phyloP scores from a whole-genome alignment of 2,113 vertebrate species.

The Stigmatopora nigra region DNA sequence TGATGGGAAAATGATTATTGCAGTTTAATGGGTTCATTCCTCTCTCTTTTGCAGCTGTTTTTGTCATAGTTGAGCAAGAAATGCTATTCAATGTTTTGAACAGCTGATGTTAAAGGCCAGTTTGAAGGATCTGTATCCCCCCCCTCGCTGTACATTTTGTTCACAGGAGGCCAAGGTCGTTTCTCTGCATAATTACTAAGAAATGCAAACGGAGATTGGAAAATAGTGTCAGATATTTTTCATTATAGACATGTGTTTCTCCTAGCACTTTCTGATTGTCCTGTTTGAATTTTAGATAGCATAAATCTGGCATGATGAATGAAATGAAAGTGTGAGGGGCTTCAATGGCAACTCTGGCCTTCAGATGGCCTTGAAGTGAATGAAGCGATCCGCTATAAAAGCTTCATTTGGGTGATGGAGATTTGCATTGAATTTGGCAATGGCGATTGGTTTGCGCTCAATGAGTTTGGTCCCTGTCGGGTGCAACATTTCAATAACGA shows the following conservation, averaged over 20 bases:
- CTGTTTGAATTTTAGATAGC: slow-evolving; percentile 23
- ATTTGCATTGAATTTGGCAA: slow-evolving; percentile 6
- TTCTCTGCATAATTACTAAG: background rate
- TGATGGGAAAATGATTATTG: too few relatives aligned
- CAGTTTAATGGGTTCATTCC: too few relatives aligned
- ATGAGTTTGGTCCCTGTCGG: background rate
- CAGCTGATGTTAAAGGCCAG: background rate
- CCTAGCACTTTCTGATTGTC: slow-evolving; percentile 18
- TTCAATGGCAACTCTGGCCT: slow-evolving; percentile 5
- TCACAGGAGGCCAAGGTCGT: background rate
- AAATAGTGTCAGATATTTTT: background rate
- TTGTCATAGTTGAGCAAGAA: too few relatives aligned
- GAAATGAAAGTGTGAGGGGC: slow-evolving; percentile 7
- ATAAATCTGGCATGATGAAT: slow-evolving; percentile 15
- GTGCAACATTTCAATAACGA: slow-evolving; percentile 19
- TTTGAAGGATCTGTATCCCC: background rate
- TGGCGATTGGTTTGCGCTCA: slow-evolving; percentile 19
- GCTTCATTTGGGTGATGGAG: slow-evolving; percentile 29
- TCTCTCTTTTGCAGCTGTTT: too few relatives aligned
- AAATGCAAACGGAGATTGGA: background rate
- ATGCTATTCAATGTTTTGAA: background rate
- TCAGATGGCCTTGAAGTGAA: slow-evolving; percentile 15
- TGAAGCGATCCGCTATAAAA: slow-evolving; percentile 14
- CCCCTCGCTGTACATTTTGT: background rate
- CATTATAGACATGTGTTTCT: background rate